These are phyloP conservation scores for Rhinatrema bivittatum DNA, from an alignment of 2,797 vertebrate genomes.

Conservation along the genomic window DNA sequence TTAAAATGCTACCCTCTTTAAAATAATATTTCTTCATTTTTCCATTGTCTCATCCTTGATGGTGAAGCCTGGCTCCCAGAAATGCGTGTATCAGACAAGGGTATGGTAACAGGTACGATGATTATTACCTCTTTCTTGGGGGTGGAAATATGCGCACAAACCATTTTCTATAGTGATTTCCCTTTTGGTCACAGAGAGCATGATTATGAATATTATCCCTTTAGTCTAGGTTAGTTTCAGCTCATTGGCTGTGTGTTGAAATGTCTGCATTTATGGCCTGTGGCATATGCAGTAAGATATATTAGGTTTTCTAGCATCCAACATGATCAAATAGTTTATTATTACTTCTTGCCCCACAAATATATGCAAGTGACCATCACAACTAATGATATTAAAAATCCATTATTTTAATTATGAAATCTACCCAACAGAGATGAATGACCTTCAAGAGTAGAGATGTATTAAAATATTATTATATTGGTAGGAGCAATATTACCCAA, in stretches of 20 bases:
- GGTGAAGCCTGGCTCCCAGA: too few species aligned
- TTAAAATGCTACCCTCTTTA: conserved; percentile 64
- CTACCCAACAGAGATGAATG: neutral
- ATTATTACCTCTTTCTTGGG: conserved; percentile 35
- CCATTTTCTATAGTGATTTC: conserved; percentile 38
- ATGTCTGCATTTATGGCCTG: conserved; percentile 26
- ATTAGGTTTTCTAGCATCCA: conserved; percentile 24
- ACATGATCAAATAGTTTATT: too few species aligned
- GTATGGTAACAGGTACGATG: too few species aligned
- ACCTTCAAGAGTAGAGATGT: neutral
- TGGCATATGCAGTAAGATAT: conserved; percentile 41
- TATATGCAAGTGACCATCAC: conserved; percentile 19
- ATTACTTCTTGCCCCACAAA: neutral
- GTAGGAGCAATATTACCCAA: too few species aligned
- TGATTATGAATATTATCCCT: too few species aligned
- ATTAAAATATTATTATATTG: too few species aligned
- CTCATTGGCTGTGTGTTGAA: conserved; percentile 19
- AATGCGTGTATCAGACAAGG: too few species aligned
- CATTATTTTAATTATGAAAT: neutral
- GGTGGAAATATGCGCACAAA: conserved; percentile 40
- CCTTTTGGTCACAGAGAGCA: conserved; percentile 38
- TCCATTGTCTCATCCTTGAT: conserved; percentile 57
- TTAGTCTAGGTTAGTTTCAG: conserved; percentile 47
- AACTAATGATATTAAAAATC: too few species aligned
- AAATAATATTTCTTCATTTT: conserved; percentile 64